These are phyloP conservation scores for Gymnodraco acuticeps DNA, from an alignment of 2,797 vertebrate species.

Conservation along the genomic window DNA sequence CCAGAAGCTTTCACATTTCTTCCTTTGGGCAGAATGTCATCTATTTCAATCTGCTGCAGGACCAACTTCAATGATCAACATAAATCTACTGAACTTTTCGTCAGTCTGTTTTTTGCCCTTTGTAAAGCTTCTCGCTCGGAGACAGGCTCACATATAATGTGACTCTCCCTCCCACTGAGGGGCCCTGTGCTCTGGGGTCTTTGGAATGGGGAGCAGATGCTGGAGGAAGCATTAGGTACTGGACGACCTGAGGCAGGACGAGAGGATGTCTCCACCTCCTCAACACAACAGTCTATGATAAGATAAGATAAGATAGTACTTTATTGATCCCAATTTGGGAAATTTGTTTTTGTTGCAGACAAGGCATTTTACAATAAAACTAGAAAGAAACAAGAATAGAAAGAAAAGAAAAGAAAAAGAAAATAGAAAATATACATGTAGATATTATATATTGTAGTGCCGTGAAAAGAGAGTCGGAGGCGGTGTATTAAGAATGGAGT, in stretches of 20 bases:
- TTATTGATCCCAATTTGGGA: too few species aligned
- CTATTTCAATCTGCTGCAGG: constrained; percentile 59
- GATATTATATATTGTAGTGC: too few species aligned
- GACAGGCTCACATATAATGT: constrained; percentile 46
- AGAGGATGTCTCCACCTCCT: constrained; percentile 18
- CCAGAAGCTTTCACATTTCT: constrained; percentile 55
- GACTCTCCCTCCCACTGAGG: constrained; percentile 61
- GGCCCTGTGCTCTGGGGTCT: constrained; percentile 38
- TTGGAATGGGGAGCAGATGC: constrained; percentile 60
- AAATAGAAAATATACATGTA: too few species aligned
- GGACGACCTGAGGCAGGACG: constrained; percentile 26
- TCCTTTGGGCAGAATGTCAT: constrained; percentile 60
- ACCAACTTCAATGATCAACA: constrained; percentile 51
- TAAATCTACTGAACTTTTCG: constrained; percentile 58
- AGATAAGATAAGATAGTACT: too few species aligned
- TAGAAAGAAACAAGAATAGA: too few species aligned
- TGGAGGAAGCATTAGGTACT: constrained; percentile 48
- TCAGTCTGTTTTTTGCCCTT: constrained; percentile 45
- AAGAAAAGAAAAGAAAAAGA: too few species aligned
- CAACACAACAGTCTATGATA: constrained; percentile 3
- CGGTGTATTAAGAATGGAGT: too few species aligned
- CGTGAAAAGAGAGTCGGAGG: too few species aligned
- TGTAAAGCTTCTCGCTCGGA: constrained; percentile 50
- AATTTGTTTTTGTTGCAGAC: too few species aligned
- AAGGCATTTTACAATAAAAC: too few species aligned